These are phyloP conservation scores for Rhamphomyia laevipes DNA, from an alignment of 2,888 invertebrate genomes.

Conservation along the genomic window DNA sequence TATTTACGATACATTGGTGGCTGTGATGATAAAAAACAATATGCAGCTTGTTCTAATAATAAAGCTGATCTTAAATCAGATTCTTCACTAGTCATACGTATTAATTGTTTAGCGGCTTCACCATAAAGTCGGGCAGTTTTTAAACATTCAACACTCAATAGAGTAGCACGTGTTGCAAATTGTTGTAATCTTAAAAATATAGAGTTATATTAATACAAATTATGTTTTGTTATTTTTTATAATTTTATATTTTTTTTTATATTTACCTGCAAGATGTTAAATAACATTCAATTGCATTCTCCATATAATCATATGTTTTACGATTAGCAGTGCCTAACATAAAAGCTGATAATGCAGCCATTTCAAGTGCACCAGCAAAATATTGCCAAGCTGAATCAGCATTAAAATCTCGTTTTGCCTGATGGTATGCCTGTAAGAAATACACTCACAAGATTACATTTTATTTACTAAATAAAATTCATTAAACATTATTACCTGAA, in stretches of 20 bases:
- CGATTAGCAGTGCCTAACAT: slow-evolving; percentile 70
- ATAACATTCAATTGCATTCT: slow-evolving; percentile 87
- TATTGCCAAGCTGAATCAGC: slow-evolving; percentile 96
- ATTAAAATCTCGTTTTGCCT: slow-evolving; percentile 94
- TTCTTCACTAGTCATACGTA: slow-evolving; percentile 93
- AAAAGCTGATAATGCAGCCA: slow-evolving; percentile 88
- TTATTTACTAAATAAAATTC: not conserved
- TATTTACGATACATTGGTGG: slow-evolving; percentile 77
- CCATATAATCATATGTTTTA: slow-evolving; percentile 83
- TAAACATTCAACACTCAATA: slow-evolving; percentile 80
- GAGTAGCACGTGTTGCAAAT: slow-evolving; percentile 83
- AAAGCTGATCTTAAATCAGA: slow-evolving; percentile 92
- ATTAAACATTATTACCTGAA: slow-evolving; percentile 41
- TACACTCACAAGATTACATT: not conserved
- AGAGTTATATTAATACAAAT: slow-evolving; percentile 13
- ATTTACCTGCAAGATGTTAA: slow-evolving; percentile 75
- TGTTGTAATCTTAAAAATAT: slow-evolving; percentile 59
- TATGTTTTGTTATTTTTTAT: too few species aligned
- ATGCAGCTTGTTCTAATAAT: slow-evolving; percentile 87
- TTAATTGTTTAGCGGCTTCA: slow-evolving; percentile 91
- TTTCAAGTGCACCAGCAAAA: slow-evolving; percentile 92
- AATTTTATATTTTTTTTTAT: slow-evolving; percentile 4
- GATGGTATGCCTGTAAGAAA: slow-evolving; percentile 62
- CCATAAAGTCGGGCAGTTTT: slow-evolving; percentile 65
- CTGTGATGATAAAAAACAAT: slow-evolving; percentile 63